Conservation (phyloP, 2,888 invertebrate species). For the Aporophyla nigra region DNA sequence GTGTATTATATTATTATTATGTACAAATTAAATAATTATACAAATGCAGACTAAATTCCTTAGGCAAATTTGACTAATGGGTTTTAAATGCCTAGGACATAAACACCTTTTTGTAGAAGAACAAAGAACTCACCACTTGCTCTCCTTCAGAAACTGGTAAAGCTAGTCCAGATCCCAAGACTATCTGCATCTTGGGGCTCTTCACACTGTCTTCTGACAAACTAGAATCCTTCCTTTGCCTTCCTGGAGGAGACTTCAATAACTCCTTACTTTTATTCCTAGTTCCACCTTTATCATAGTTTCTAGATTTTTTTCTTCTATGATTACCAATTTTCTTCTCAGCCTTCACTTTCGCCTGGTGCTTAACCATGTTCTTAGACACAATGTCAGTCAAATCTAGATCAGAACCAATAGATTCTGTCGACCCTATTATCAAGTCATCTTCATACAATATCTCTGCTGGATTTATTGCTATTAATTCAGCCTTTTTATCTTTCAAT, state of each 20-base stretch:
- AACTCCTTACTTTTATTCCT: constrained; percentile 79
- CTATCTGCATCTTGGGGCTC: constrained; percentile 88
- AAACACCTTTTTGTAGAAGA: not conserved
- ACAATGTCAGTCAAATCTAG: constrained; percentile 76
- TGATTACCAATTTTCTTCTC: constrained; percentile 85
- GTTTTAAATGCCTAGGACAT: not conserved
- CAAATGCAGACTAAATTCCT: too few species aligned
- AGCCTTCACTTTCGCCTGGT: constrained; percentile 76
- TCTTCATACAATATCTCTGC: constrained; percentile 85
- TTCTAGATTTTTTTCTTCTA: constrained; percentile 83
- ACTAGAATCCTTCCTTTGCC: constrained; percentile 81
- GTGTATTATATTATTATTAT: too few species aligned
- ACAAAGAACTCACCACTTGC: constrained; percentile 87
- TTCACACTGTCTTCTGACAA: constrained; percentile 83
- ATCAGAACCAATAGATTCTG: constrained; percentile 82
- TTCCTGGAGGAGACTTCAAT: constrained; percentile 79
- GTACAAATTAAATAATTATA: too few species aligned
- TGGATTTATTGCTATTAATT: constrained; percentile 72
- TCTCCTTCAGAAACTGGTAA: constrained; percentile 91
- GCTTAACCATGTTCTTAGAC: constrained; percentile 75
- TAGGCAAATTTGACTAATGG: too few species aligned
- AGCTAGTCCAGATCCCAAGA: constrained; percentile 89
- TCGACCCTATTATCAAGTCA: constrained; percentile 82
- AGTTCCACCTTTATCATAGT: constrained; percentile 75
- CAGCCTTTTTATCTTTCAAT: constrained; percentile 62